Conservation (phyloP, 2,113 vertebrate species). For the Coptodon rendalli region DNA sequence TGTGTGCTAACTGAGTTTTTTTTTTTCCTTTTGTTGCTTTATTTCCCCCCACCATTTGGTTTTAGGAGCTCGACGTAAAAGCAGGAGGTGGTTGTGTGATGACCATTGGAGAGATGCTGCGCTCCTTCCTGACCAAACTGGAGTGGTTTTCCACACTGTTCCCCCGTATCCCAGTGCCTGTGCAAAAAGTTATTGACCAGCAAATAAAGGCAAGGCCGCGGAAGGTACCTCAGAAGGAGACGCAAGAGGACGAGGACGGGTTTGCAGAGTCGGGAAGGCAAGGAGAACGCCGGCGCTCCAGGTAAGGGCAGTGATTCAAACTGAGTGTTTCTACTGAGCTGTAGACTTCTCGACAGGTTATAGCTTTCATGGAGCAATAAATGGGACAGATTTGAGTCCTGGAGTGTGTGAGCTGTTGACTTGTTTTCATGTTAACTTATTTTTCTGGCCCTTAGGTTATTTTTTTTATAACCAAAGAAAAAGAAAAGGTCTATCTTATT, state of each 20-base stretch:
- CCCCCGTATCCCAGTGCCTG: constrained; percentile 96
- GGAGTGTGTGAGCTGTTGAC: background rate
- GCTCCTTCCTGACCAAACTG: constrained; percentile 96
- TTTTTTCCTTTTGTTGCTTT: constrained; percentile 5
- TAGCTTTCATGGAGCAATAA: background rate
- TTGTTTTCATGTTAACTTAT: background rate
- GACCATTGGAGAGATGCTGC: constrained; percentile 97
- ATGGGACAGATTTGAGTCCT: background rate
- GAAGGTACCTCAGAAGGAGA: constrained; percentile 82
- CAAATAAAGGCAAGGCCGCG: constrained; percentile 94
- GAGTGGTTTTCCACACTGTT: constrained; percentile 99
- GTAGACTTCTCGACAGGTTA: background rate
- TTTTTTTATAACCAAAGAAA: background rate
- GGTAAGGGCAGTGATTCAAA: constrained; percentile 64
- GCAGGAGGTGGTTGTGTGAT: constrained; percentile 96
- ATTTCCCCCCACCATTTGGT: constrained; percentile 13
- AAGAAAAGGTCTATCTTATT: background rate
- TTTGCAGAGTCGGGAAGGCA: constrained; percentile 79
- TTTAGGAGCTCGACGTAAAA: constrained; percentile 96
- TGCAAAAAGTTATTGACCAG: constrained; percentile 94
- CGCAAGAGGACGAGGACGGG: constrained; percentile 75
- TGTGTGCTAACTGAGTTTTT: background rate
- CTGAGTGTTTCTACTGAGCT: background rate
- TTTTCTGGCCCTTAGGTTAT: background rate
- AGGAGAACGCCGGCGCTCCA: constrained; percentile 81